Conservation (phyloP, 2,888 invertebrate genomes). For the Esperia sulphurella region DNA sequence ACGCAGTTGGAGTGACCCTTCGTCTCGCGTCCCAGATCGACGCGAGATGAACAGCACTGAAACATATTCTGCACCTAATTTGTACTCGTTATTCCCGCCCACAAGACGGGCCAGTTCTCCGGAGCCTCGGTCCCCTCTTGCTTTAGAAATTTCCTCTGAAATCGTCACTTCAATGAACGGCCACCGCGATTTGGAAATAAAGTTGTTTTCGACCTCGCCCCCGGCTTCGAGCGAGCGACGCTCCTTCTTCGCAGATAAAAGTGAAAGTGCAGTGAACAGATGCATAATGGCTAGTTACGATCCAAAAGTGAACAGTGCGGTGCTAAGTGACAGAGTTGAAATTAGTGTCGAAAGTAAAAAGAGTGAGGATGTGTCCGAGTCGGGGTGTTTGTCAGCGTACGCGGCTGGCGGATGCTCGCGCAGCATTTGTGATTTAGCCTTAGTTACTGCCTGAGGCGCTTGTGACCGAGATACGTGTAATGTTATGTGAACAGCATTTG, state of each 20-base stretch:
- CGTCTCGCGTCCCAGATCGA: constrained; percentile 66
- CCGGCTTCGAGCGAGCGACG: constrained; percentile 66
- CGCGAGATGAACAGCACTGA: constrained; percentile 54
- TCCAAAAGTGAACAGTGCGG: constrained; percentile 66
- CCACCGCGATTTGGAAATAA: constrained; percentile 88
- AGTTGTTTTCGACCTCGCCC: constrained; percentile 84
- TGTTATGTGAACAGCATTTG: constrained; percentile 44
- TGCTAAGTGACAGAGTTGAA: constrained; percentile 57
- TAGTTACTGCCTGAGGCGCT: constrained; percentile 72
- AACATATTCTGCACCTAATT: constrained; percentile 62
- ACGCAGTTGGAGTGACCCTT: constrained; percentile 83
- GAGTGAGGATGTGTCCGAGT: constrained; percentile 59
- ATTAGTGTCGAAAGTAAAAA: constrained; percentile 51
- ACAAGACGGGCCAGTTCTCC: constrained; percentile 60
- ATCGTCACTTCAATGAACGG: constrained; percentile 89
- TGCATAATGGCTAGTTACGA: constrained; percentile 55
- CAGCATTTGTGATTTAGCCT: constrained; percentile 76
- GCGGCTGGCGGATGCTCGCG: constrained; percentile 53
- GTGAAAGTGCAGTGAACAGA: constrained; percentile 73
- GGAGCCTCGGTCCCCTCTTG: constrained; percentile 64
- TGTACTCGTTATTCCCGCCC: constrained; percentile 71
- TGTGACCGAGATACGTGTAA: constrained; percentile 47
- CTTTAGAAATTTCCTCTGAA: constrained; percentile 86
- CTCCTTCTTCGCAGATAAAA: constrained; percentile 72
- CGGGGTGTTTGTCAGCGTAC: constrained; percentile 53